Evolutionary conservation across 2,113 vertebrate genomes (phyloP), one percentile per base, ranked within the genome.

Genomic region (Nothobranchius furzeri): DNA sequence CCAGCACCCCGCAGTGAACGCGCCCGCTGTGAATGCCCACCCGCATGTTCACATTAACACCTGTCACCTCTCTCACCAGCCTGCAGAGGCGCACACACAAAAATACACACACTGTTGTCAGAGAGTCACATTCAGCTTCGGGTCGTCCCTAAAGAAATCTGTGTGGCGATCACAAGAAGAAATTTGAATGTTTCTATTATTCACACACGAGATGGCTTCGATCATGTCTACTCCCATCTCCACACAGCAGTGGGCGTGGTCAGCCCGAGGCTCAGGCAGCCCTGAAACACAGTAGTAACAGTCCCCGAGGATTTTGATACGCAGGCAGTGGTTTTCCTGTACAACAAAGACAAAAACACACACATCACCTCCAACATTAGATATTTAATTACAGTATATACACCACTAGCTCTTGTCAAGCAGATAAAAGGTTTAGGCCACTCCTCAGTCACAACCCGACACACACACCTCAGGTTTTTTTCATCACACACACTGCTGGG

Each of bases 211-310:
- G 85, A 98, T 98, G 66, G 97, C 96, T 89, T 98, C 97, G 1
- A 97, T 98, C 97, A 98, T 98, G 90, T 98, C 97, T 5, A 98
- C 96, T 3, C 97, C 97, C 97, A 98, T 98, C 92, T 98, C 96
- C 70, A 98, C 96, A 2, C 96, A 98, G 92, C 96, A 98, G 91
- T 98, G 96, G 0, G 96, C 97, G 3, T 98, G 97, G 87, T 98
- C 97, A 2, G 96, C 94, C 0, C 96, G 92, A 0, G 96, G 93
- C 87, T 98, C 96, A 0, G 96, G 96, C 85, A 98, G 90, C 59
- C 96, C 96, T 0, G 96, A 98, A 83, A 98, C 96, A 50, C 96
- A 98, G 91, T 98, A 98, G 92, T 98, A 98, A 90, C 96, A 98
- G 84, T 97, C 97, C 1, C 97, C 97, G 9, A 98, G 91, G 90